Evolutionary conservation across 2,113 vertebrate genomes (phyloP), one percentile per base, ranked within the genome.

Genomic region (Circaetus gallicus): DNA sequence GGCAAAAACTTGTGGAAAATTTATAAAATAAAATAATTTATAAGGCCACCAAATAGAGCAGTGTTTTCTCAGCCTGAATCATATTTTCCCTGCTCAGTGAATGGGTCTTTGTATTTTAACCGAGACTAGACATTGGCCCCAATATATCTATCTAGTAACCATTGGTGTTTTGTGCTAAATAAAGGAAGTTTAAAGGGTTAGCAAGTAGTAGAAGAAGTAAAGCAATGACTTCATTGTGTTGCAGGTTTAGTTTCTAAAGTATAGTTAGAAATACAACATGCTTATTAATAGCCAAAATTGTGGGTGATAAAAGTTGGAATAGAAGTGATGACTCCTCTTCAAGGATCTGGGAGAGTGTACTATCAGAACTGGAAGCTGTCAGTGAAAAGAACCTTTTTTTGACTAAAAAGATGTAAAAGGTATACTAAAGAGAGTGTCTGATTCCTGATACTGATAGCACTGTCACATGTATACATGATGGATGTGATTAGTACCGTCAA

Each of bases 401-500:
- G 9, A 77, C 53, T 81, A 62, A 93, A 91, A 77, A 86, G 61
- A 74, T 82, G 26, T 80, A 66, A 89, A 89, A 96, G 32, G 15
- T 95, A 42, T 61, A 85, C 80, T 72, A 61, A 95, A 89, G 53
- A 89, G 52, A 94, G 49, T 16, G 5, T 95, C 91, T 95, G 81
- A 91, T 82, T 87, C 78, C 34, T 4, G 18, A 53, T 82, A 77
- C 78, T 88, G 91, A 89, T 92, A 87, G 86, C 45, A 79, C 81
- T 95, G 94, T 94, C 95, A 94, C 62, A 66, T 43, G 53, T 86
- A 71, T 58, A 85, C 42, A 34, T 94, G 96, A 94, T 88, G 67
- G 90, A 94, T 96, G 71, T 90, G 95, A 95, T 93, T 78, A 80
- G 71, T 70, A 72, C 74, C 78, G 88, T 96, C 96, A 96, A 91